Conservation (phyloP, 2,888 invertebrate genomes). For the Drosophila cognata region DNA sequence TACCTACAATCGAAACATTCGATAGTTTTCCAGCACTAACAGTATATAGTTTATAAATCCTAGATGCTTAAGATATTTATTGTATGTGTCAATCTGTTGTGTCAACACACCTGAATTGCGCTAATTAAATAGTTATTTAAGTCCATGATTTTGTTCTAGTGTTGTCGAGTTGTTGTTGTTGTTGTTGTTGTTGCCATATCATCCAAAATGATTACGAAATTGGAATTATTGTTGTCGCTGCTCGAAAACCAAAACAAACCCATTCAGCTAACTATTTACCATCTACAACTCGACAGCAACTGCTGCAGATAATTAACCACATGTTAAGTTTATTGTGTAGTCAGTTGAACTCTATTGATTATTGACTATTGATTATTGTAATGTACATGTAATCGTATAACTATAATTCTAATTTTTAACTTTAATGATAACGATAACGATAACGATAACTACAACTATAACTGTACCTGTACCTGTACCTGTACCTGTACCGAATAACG, state of each 20-base stretch:
- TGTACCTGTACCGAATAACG: conserved; percentile 62
- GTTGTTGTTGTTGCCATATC: conserved; percentile 4
- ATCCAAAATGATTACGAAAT: conserved; percentile 54
- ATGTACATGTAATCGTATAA: conserved; percentile 33
- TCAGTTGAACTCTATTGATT: conserved; percentile 36
- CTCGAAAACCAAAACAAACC: conserved; percentile 27
- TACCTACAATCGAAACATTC: neutral
- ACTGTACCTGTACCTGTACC: conserved; percentile 56
- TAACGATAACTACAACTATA: conserved; percentile 50
- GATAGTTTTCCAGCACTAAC: conserved; percentile 4
- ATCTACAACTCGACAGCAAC: conserved; percentile 69
- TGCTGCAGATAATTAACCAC: conserved; percentile 40
- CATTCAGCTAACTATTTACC: conserved; percentile 37
- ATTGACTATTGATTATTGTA: conserved; percentile 28
- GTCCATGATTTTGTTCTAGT: conserved; percentile 25
- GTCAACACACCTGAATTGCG: conserved; percentile 5
- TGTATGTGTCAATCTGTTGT: conserved; percentile 4
- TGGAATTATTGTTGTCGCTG: conserved; percentile 56
- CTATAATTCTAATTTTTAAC: conserved; percentile 37
- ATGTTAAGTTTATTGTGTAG: conserved; percentile 51
- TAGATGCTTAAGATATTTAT: conserved; percentile 1
- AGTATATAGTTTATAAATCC: neutral
- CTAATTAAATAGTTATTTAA: conserved; percentile 25
- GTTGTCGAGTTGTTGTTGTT: conserved; percentile 71
- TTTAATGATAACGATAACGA: conserved; percentile 37